Evolutionary conservation across 2,888 invertebrate genomes (phyloP).

Genomic region (Lydus trimaculatus): DNA sequence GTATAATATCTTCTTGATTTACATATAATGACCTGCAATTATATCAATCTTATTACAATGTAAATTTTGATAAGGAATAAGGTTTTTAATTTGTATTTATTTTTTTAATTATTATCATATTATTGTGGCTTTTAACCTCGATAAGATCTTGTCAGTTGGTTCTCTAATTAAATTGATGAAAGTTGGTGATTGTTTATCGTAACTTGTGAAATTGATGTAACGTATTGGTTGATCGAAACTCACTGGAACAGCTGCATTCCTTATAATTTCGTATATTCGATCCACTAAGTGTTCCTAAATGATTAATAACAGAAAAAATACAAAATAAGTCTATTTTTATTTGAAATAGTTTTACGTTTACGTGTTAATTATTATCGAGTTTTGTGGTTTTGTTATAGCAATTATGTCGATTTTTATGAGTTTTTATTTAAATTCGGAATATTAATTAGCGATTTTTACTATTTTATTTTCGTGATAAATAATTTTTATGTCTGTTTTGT

Average conservation of each 20-base stretch:
- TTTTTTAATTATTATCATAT: constrained; percentile 4
- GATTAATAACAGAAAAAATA: background rate
- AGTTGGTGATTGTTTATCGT: constrained; percentile 66
- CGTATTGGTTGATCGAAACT: constrained; percentile 68
- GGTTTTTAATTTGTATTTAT: background rate
- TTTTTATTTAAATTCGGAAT: too few species aligned
- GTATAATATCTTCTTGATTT: constrained; percentile 17
- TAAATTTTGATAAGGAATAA: background rate
- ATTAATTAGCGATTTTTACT: too few species aligned
- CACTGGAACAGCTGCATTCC: constrained; percentile 65
- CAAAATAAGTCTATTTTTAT: background rate
- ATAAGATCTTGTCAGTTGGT: constrained; percentile 65
- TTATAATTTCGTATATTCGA: constrained; percentile 62
- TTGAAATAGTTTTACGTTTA: too few species aligned
- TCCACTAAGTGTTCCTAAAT: constrained; percentile 64
- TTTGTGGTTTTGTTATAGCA: too few species aligned
- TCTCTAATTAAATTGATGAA: constrained; percentile 69
- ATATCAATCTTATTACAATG: background rate
- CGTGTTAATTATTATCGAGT: too few species aligned
- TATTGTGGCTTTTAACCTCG: constrained; percentile 57
- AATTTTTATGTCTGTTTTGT: too few species aligned
- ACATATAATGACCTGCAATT: constrained; percentile 19
- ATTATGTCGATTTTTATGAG: too few species aligned
- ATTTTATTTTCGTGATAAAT: too few species aligned
- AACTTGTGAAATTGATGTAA: constrained; percentile 68